Percentiles rank a stretch among this genome's conserved stretches.
Evolutionary conservation across 2,113 vertebrate species (phyloP).

Genomic region (Periophthalmus modestus): DNA sequence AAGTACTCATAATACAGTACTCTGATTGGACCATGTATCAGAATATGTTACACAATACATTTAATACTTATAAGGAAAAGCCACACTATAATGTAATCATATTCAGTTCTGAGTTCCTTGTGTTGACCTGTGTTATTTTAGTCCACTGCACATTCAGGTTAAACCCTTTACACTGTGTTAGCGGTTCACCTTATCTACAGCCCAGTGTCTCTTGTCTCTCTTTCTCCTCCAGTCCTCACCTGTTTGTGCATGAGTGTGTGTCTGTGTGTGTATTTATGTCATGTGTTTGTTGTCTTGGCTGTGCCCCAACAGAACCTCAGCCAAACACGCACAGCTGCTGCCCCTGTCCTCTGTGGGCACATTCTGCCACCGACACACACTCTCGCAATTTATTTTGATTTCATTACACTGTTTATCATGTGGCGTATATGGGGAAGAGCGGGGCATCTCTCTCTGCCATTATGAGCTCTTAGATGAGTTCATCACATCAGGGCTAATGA

Average conservation of each 20-base stretch:
- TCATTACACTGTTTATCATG: slow-evolving; percentile 37
- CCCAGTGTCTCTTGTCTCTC: not conserved
- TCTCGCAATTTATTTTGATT: slow-evolving; percentile 50
- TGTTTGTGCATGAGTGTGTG: not conserved
- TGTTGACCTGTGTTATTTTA: not conserved
- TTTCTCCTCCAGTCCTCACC: not conserved
- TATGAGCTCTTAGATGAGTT: slow-evolving; percentile 70
- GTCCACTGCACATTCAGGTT: not conserved
- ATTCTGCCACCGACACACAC: slow-evolving; percentile 47
- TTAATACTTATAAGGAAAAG: too few species aligned
- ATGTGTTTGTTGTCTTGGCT: slow-evolving; percentile 60
- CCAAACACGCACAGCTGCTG: slow-evolving; percentile 67
- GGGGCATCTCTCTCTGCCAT: slow-evolving; percentile 36
- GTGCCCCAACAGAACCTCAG: slow-evolving; percentile 58
- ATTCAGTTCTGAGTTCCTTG: too few species aligned
- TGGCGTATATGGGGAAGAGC: slow-evolving; percentile 28
- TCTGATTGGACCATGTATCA: too few species aligned
- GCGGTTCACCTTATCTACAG: not conserved
- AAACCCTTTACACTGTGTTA: not conserved
- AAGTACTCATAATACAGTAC: too few species aligned
- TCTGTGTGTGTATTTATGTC: not conserved
- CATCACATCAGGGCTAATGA: slow-evolving; percentile 66
- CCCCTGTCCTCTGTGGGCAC: slow-evolving; percentile 57
- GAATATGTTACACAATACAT: too few species aligned
- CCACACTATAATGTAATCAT: too few species aligned